phyloP scores from a whole-genome alignment of 1,140 invertebrate species.

The Drosophila oshimai region DNA sequence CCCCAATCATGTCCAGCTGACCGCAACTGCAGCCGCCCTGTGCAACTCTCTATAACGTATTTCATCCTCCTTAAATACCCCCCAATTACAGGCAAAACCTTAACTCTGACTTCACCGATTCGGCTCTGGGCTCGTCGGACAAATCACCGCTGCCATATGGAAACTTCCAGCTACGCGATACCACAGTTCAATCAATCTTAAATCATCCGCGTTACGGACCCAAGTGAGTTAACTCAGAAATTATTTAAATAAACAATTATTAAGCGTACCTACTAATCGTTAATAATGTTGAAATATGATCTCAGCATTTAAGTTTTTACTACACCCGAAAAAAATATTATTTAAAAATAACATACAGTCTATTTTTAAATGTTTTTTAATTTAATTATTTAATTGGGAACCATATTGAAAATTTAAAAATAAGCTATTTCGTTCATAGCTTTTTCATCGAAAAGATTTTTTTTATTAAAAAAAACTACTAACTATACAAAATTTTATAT shows the following conservation, averaged over 20 bases:
- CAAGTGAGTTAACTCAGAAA: conserved; percentile 85
- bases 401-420: too few relatives aligned
- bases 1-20: conserved; percentile 51
- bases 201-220: conserved; percentile 94
- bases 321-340: background rate
- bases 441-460: too few relatives aligned
- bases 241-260: conserved; percentile 1
- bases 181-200: conserved; percentile 96
- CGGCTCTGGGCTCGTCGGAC: conserved; percentile 93
- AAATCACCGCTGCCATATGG: conserved; percentile 95
- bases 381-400: too few relatives aligned
- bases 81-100: conserved; percentile 90
- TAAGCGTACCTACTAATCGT: conserved; percentile 9
- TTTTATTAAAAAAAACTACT: too few relatives aligned
- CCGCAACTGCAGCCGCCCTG: conserved; percentile 49
- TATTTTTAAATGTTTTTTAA: too few relatives aligned
- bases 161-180: conserved; percentile 95
- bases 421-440: too few relatives aligned
- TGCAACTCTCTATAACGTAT: conserved; percentile 13
- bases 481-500: too few relatives aligned
- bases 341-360: background rate
- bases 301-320: background rate
- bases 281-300: conserved; percentile 4
- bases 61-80: background rate
- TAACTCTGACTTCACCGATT: conserved; percentile 97